A percentile compares a stretch with the other conserved stretches of the same genome.
Evolutionary conservation across 2,113 vertebrate species (phyloP).

Genomic region (Oreocharis arfaki): DNA sequence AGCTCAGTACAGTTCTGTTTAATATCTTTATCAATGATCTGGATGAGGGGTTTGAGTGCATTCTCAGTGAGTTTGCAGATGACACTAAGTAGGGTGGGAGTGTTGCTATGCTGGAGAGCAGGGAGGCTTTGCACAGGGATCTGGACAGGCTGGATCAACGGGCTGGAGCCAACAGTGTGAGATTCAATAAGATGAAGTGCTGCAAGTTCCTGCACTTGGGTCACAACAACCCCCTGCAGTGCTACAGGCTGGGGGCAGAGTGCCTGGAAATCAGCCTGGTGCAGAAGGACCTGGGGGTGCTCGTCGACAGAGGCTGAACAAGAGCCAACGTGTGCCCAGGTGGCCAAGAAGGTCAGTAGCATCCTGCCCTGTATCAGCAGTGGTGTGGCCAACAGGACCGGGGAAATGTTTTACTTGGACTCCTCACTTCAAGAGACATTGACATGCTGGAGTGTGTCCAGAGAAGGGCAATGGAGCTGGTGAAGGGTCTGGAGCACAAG

Average conservation of each 20-base stretch:
- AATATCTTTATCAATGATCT: neutral
- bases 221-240: neutral
- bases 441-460: rapidly evolving
- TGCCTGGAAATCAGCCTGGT: neutral
- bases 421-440: neutral
- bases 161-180: too few species aligned
- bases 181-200: neutral
- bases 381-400: neutral
- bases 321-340: neutral
- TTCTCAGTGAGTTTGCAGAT: neutral
- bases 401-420: neutral
- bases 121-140: neutral
- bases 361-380: neutral
- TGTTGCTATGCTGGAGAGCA: neutral
- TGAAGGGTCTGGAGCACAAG: neutral
- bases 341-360: neutral
- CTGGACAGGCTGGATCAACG: neutral
- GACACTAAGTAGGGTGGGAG: too few species aligned
- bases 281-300: neutral
- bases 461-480: neutral
- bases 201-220: neutral
- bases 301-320: neutral
- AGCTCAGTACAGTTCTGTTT: neutral
- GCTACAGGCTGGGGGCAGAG: neutral
- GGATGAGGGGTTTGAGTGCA: neutral